These are phyloP conservation scores for Corapipo altera DNA, from an alignment of 2,113 vertebrate species.

Conservation along the genomic window DNA sequence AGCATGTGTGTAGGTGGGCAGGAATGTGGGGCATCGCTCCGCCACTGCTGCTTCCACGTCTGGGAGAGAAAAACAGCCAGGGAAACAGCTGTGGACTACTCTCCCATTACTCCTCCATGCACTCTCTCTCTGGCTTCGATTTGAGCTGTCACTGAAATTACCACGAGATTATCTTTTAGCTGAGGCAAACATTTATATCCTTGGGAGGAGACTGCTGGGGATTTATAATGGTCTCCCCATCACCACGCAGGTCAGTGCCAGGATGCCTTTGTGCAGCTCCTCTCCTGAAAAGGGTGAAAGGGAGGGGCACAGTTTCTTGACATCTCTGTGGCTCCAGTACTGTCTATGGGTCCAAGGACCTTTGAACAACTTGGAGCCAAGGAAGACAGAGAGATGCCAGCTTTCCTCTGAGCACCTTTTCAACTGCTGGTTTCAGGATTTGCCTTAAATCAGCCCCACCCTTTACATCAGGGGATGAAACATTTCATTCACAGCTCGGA, in stretches of 20 bases:
- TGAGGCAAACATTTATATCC: neutral
- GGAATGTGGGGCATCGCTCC: slow-evolving; percentile 33
- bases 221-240: neutral
- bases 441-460: neutral
- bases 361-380: neutral
- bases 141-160: neutral
- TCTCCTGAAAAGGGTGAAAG: neutral
- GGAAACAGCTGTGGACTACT: slow-evolving; percentile 9
- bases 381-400: neutral
- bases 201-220: neutral
- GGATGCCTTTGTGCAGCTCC: neutral
- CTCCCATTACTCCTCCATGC: neutral
- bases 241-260: neutral
- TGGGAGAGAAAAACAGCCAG: slow-evolving; percentile 1
- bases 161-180: neutral
- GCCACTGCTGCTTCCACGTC: neutral
- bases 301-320: neutral
- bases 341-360: neutral
- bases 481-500: neutral
- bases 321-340: neutral
- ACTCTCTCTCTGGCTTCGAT: neutral
- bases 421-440: neutral
- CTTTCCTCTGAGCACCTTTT: neutral
- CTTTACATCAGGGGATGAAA: neutral
- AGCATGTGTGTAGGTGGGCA: slow-evolving; percentile 58